Percentiles rank a stretch among this genome's conserved stretches.
phyloP scores from a whole-genome alignment of 2,888 invertebrate genomes.

The Hofmannophila pseudospretella region DNA sequence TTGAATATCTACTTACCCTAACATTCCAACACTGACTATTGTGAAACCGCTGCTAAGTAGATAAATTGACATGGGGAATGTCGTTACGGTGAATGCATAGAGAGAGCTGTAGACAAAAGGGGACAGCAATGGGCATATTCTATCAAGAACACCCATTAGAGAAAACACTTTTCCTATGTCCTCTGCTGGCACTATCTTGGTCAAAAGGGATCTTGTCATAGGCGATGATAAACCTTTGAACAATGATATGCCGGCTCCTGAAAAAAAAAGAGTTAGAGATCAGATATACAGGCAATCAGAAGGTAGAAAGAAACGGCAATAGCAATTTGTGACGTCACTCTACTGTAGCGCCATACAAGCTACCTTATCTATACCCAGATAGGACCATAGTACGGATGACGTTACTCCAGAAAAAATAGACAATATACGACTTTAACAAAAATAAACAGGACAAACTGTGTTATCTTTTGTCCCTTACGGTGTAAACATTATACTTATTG shows the following conservation, averaged over 20 bases:
- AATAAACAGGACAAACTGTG: too few relatives aligned
- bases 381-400: too few relatives aligned
- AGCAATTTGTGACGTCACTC: too few relatives aligned
- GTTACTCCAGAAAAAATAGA: too few relatives aligned
- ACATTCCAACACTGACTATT: slow-evolving; percentile 52
- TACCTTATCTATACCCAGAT: too few relatives aligned
- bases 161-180: slow-evolving; percentile 85
- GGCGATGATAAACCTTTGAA: slow-evolving; percentile 76
- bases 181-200: slow-evolving; percentile 77
- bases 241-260: slow-evolving; percentile 63
- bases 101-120: slow-evolving; percentile 80
- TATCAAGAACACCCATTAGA: slow-evolving; percentile 81
- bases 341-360: too few relatives aligned
- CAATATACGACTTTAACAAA: too few relatives aligned
- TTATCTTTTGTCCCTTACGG: too few relatives aligned
- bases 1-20: too few relatives aligned
- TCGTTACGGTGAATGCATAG: slow-evolving; percentile 76
- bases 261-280: slow-evolving; percentile 28
- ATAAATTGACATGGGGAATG: slow-evolving; percentile 79
- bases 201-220: slow-evolving; percentile 77
- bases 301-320: too few relatives aligned
- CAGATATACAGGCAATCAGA: too few relatives aligned
- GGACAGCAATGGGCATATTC: slow-evolving; percentile 77
- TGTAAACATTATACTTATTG: too few relatives aligned
- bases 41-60: slow-evolving; percentile 71